These are phyloP conservation scores for Laticauda laticaudata DNA, from an alignment of 2,113 vertebrate genomes.

Conservation along the genomic window DNA sequence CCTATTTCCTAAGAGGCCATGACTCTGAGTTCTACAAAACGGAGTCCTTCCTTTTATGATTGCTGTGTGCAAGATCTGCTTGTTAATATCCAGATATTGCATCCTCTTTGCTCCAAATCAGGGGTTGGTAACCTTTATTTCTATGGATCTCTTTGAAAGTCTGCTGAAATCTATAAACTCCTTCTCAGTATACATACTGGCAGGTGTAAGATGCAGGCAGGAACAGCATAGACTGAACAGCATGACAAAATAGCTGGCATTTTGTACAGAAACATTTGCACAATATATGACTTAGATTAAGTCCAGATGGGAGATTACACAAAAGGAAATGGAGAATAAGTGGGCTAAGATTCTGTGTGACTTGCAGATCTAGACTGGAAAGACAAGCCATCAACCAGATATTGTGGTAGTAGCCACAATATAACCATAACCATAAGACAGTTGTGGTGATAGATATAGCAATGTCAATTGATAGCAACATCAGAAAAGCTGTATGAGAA, in stretches of 20 bases:
- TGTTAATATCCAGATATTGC: background rate
- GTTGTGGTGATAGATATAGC: background rate
- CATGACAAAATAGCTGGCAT: background rate
- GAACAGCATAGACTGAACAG: background rate
- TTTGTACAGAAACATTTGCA: background rate
- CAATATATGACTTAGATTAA: background rate
- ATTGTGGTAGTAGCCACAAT: background rate
- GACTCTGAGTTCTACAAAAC: background rate
- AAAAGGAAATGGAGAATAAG: background rate
- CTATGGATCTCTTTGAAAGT: background rate
- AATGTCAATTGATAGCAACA: background rate
- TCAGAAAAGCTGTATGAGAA: background rate
- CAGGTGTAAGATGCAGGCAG: background rate
- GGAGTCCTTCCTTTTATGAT: background rate
- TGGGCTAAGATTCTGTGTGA: background rate
- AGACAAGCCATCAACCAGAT: background rate
- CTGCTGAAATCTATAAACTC: background rate
- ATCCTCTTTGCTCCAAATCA: background rate
- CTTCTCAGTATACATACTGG: background rate
- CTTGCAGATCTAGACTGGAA: background rate
- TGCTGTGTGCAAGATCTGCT: background rate
- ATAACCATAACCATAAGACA: background rate
- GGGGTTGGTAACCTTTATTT: background rate
- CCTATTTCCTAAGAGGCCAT: background rate
- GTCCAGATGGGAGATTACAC: background rate